Evolutionary conservation across 2,888 invertebrate genomes (phyloP), one percentile per base, ranked within the genome.

Genomic region (Nomada fucata): DNA sequence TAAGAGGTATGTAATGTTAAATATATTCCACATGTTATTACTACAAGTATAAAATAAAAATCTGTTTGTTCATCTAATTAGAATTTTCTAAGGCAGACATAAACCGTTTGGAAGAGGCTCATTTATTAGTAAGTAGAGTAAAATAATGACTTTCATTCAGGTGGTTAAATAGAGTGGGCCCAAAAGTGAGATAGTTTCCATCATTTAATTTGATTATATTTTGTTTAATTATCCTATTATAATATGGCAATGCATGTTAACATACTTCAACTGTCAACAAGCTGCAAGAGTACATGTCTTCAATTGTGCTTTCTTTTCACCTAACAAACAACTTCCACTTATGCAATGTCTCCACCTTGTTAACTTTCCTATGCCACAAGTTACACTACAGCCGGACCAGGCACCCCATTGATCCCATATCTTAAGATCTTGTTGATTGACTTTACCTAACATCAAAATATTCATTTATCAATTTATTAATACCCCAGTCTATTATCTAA

Each of bases 301-400:
- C 78, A 95, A 94, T 89, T 95, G 94, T 9, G 94, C 94, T 86
- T 95, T 94, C 80, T 95, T 95, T 86, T 95, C 95, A 18, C 94
- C 95, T 3, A 91, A 73, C 13, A 93, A 92, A 87, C 95, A 95
- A 64, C 93, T 93, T 55, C 94, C 94, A 2, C 92, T 91, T 23
- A 94, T 91, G 85, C 95, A 95, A 88, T 94, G 94, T 61, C 94
- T 91, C 95, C 94, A 95, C 89, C 95, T 89, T 78, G 92, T 91
- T 84, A 94, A 91, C 84, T 93, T 94, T 36, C 95, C 95, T 55
- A 93, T 89, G 18, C 95, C 95, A 83, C 95, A 95, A 36, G 93
- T 92, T 7, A 94, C 94, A 65, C 94, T 94, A 87, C 95, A 95
- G 2, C 90, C 83, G 7, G 94, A 94, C 95, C 95, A 95, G 85